A percentile compares a stretch with the other conserved stretches of the same genome.
phyloP scores from a whole-genome alignment of 2,888 invertebrate species.

The Drosophila neutralis region DNA sequence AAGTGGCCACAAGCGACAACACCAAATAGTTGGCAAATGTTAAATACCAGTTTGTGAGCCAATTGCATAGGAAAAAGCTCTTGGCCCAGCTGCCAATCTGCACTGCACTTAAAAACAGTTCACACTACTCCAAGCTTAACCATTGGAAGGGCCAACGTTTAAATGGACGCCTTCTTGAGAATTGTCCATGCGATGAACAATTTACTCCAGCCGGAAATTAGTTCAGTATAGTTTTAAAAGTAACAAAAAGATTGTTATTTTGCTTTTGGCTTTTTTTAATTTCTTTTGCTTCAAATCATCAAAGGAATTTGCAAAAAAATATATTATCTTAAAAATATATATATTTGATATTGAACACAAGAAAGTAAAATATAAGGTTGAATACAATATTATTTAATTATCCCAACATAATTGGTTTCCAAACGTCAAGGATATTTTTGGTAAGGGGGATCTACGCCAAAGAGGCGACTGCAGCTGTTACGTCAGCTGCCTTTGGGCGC shows the following conservation, averaged over 20 bases:
- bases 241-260: not conserved
- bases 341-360: not conserved
- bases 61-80: slow-evolving; percentile 36
- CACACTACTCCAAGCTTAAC: slow-evolving; percentile 6
- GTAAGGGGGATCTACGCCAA: slow-evolving; percentile 27
- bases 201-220: slow-evolving; percentile 1
- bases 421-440: slow-evolving; percentile 4
- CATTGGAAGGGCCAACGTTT: not conserved
- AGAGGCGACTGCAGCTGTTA: slow-evolving; percentile 25
- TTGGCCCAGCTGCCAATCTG: slow-evolving; percentile 22
- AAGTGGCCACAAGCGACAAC: slow-evolving; percentile 55
- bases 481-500: slow-evolving; percentile 36
- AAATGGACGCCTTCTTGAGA: not conserved
- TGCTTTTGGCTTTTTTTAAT: not conserved
- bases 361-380: not conserved
- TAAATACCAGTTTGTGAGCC: slow-evolving; percentile 36
- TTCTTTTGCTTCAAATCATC: not conserved
- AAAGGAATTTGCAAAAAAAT: not conserved
- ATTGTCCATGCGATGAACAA: not conserved
- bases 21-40: slow-evolving; percentile 30
- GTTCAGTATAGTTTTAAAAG: not conserved
- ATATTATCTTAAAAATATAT: no score
- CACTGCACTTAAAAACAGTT: slow-evolving; percentile 13
- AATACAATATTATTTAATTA: not conserved
- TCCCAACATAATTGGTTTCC: not conserved